Percentiles rank a stretch among this genome's conserved stretches.
phyloP scores from a whole-genome alignment of 2,797 vertebrate genomes.

The Sylvia borin region DNA sequence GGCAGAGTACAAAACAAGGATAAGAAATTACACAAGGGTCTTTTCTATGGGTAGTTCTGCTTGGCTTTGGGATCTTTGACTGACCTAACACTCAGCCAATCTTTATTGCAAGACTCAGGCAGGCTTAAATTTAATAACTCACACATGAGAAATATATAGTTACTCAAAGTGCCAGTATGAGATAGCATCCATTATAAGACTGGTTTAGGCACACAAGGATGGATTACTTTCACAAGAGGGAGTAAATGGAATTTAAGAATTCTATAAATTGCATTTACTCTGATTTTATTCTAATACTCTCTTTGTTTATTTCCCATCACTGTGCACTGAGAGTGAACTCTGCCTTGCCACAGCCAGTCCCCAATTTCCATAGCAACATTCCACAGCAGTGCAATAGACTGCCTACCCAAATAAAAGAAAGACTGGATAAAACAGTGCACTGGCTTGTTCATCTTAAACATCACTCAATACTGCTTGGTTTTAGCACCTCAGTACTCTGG shows the following conservation, averaged over 20 bases:
- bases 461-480: neutral
- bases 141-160: neutral
- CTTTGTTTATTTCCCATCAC: neutral
- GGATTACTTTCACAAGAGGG: neutral
- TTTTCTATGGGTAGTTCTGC: neutral
- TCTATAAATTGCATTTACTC: neutral
- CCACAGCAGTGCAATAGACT: neutral
- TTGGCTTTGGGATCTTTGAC: neutral
- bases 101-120: neutral
- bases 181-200: neutral
- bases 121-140: neutral
- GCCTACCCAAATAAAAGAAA: neutral
- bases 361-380: neutral
- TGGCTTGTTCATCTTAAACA: neutral
- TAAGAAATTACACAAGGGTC: neutral
- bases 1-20: neutral
- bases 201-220: neutral
- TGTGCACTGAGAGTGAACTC: neutral
- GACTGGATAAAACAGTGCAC: neutral
- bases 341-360: neutral
- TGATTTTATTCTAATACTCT: neutral
- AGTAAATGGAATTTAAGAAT: neutral
- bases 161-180: neutral
- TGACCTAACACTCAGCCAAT: neutral
- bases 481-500: neutral